These are phyloP conservation scores for Crocuta crocuta DNA, from an alignment of 2,113 vertebrate species.

Conservation along the genomic window DNA sequence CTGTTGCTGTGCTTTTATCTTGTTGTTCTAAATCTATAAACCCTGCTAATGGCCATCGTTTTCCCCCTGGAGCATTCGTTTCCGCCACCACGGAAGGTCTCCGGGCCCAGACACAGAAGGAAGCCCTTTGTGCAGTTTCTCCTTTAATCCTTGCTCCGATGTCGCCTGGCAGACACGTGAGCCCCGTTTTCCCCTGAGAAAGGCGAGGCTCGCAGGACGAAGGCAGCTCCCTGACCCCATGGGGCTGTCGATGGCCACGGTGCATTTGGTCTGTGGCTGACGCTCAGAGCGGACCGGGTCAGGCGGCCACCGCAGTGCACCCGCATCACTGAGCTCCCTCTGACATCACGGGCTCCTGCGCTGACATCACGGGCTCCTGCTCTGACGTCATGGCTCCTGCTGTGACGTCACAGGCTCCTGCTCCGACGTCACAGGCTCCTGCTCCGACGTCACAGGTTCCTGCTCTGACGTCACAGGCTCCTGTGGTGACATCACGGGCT, in stretches of 20 bases:
- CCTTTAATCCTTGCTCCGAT: neutral
- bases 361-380: neutral
- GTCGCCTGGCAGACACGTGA: accelerated
- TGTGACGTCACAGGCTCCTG: neutral
- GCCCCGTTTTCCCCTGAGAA: neutral
- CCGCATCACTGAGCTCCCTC: no score
- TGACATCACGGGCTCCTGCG: no score
- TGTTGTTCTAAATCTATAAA: no score
- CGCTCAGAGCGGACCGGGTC: no score
- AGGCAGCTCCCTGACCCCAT: accelerated
- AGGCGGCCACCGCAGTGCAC: no score
- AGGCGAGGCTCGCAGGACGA: neutral
- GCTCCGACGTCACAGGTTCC: no score
- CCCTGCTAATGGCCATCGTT: neutral
- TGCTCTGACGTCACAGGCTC: no score
- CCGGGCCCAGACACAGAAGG: accelerated
- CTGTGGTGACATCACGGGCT: no score
- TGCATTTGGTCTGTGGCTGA: accelerated
- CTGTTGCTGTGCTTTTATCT: neutral
- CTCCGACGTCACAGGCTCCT: no score
- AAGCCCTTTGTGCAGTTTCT: neutral
- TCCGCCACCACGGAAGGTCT: accelerated
- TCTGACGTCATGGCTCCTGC: neutral
- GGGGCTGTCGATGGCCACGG: accelerated
- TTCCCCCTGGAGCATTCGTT: neutral